Conservation (phyloP, 2,797 vertebrate species). For the Argyrosomus regius region DNA sequence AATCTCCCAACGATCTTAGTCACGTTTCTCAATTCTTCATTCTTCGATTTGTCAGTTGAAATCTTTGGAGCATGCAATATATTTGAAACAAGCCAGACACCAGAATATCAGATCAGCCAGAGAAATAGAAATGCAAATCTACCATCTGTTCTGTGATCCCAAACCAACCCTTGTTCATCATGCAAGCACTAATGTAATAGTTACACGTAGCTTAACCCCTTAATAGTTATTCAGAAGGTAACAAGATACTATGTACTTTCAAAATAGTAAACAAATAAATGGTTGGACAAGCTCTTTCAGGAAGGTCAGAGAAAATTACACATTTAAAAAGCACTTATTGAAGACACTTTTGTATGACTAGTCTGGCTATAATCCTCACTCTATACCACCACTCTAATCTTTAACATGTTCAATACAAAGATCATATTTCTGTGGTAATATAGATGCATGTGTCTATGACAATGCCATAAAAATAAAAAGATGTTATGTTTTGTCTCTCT, state of each 20-base stretch:
- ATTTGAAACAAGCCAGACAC: constrained; percentile 56
- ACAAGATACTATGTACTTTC: constrained; percentile 11
- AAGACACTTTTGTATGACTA: neutral
- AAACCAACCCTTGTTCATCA: constrained; percentile 70
- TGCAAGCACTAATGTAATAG: constrained; percentile 60
- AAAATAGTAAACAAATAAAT: constrained; percentile 2
- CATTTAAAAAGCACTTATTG: neutral
- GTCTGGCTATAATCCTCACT: neutral
- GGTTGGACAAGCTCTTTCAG: neutral
- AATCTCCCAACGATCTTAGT: constrained; percentile 8
- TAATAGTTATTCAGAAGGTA: constrained; percentile 32
- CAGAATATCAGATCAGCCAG: constrained; percentile 74
- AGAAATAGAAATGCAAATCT: constrained; percentile 83
- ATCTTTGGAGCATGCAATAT: constrained; percentile 32
- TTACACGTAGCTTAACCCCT: constrained; percentile 44
- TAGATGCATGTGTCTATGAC: neutral
- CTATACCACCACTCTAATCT: neutral
- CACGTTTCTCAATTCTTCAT: constrained; percentile 18
- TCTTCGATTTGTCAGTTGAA: constrained; percentile 26
- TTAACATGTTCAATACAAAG: constrained; percentile 1
- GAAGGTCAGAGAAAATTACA: constrained; percentile 12
- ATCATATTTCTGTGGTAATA: neutral
- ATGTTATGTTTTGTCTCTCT: neutral
- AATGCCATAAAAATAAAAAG: neutral
- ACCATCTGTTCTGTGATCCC: constrained; percentile 83